Evolutionary conservation across 2,113 vertebrate species (phyloP).

Genomic region (Cynopterus brachyotis): DNA sequence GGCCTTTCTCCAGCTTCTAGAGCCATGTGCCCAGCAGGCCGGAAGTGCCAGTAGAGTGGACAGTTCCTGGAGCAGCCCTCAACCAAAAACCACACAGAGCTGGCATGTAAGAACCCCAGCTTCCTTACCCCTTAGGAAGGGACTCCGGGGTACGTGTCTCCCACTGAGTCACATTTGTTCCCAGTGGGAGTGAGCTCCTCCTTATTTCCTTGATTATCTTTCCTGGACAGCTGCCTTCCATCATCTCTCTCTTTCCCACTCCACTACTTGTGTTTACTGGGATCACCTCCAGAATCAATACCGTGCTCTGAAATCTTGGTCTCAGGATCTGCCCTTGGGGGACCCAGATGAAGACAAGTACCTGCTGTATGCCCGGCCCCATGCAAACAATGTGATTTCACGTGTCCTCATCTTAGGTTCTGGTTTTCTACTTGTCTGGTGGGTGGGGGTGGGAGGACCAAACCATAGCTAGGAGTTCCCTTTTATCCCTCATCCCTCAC

Average conservation of each 20-base stretch:
- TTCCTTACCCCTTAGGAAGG: background rate
- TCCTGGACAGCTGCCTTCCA: background rate
- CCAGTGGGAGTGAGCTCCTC: background rate
- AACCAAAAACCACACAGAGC: background rate
- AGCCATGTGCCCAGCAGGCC: background rate
- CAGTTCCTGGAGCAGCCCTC: background rate
- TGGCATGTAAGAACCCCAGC: background rate
- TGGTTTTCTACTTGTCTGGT: background rate
- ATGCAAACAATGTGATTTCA: accelerated
- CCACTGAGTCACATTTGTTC: accelerated
- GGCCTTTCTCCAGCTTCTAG: background rate
- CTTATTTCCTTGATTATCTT: background rate
- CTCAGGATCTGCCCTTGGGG: background rate
- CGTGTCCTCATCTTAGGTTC: background rate
- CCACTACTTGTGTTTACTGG: background rate
- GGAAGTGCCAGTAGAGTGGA: background rate
- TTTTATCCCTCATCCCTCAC: background rate
- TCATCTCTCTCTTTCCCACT: background rate
- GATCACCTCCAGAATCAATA: background rate
- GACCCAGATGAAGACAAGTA: background rate
- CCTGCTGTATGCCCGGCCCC: too few relatives aligned
- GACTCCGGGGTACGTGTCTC: background rate
- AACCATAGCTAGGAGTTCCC: background rate
- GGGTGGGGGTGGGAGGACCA: background rate
- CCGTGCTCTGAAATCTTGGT: background rate